Evolutionary conservation across 2,888 invertebrate species (phyloP).

Genomic region (Caenorhabditis angaria): DNA sequence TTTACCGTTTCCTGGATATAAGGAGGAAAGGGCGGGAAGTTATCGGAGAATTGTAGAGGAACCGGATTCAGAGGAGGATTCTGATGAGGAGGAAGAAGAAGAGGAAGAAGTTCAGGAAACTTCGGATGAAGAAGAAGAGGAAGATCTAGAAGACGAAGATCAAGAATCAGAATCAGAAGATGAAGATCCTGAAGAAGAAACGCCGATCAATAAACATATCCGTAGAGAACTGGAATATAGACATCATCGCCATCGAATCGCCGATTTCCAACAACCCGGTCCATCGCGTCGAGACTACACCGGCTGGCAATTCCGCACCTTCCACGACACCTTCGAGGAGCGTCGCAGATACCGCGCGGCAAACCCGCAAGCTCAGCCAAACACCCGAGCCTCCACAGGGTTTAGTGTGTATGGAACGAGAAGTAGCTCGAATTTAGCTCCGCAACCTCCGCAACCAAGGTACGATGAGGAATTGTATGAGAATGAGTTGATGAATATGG

Average conservation of each 20-base stretch:
- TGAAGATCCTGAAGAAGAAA: constrained; percentile 6
- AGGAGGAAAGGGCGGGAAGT: not conserved
- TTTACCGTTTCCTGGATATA: not conserved
- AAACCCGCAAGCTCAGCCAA: not conserved
- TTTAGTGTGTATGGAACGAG: too few species aligned
- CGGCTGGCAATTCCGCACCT: not conserved
- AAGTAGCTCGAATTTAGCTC: too few species aligned
- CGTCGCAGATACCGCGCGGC: not conserved
- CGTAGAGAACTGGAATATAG: not conserved
- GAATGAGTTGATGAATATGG: too few species aligned
- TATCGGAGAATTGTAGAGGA: not conserved
- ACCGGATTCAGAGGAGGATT: not conserved
- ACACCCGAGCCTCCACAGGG: too few species aligned
- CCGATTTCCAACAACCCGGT: not conserved
- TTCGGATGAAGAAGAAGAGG: not conserved
- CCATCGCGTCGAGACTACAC: not conserved
- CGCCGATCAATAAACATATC: not conserved
- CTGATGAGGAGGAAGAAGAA: constrained; percentile 3
- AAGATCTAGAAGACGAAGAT: not conserved
- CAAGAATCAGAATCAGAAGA: not conserved
- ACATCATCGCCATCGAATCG: not conserved
- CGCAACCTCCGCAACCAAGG: too few species aligned
- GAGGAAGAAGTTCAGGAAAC: not conserved
- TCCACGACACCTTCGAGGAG: not conserved
- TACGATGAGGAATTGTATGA: too few species aligned